Percentiles rank a stretch among this genome's conserved stretches.
These are phyloP conservation scores for Dendroctonus valens DNA, from an alignment of 1,140 invertebrate genomes.

Conservation along the genomic window DNA sequence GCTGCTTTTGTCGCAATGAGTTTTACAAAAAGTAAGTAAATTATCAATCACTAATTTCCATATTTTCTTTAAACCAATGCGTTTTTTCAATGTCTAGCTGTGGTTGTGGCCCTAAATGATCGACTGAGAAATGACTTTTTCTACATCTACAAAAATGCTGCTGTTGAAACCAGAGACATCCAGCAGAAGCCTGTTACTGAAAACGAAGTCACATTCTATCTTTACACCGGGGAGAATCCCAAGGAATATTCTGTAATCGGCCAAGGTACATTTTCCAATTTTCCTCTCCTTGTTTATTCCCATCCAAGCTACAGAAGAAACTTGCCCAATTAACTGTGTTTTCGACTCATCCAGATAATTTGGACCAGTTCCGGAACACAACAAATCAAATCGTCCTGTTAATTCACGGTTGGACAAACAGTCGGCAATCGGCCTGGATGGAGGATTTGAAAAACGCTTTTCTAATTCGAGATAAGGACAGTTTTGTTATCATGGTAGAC, in stretches of 20 bases:
- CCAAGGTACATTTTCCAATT: slow-evolving; percentile 1
- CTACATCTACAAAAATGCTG: slow-evolving; percentile 33
- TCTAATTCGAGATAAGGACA: slow-evolving; percentile 52
- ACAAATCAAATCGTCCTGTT: slow-evolving; percentile 47
- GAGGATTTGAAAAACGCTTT: slow-evolving; percentile 55
- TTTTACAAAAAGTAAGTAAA: too few species aligned
- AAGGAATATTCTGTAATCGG: slow-evolving; percentile 28
- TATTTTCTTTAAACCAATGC: not conserved
- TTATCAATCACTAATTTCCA: too few species aligned
- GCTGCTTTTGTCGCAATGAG: too few species aligned
- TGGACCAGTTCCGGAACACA: slow-evolving; percentile 26
- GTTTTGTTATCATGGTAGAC: slow-evolving; percentile 65
- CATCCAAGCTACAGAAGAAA: not conserved
- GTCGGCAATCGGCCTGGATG: slow-evolving; percentile 46
- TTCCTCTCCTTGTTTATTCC: not conserved
- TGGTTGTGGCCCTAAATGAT: slow-evolving; percentile 12
- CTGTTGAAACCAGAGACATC: slow-evolving; percentile 33
- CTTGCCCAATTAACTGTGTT: slow-evolving; percentile 13
- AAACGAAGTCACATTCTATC: slow-evolving; percentile 34
- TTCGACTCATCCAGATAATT: slow-evolving; percentile 16
- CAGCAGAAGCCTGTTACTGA: slow-evolving; percentile 30
- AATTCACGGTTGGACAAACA: slow-evolving; percentile 58
- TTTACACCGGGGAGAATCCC: slow-evolving; percentile 34
- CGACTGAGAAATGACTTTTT: slow-evolving; percentile 28
- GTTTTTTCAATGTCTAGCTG: slow-evolving; percentile 1